Evolutionary conservation across 2,113 vertebrate genomes (phyloP).

Genomic region (Paradoxurus hermaphroditus): DNA sequence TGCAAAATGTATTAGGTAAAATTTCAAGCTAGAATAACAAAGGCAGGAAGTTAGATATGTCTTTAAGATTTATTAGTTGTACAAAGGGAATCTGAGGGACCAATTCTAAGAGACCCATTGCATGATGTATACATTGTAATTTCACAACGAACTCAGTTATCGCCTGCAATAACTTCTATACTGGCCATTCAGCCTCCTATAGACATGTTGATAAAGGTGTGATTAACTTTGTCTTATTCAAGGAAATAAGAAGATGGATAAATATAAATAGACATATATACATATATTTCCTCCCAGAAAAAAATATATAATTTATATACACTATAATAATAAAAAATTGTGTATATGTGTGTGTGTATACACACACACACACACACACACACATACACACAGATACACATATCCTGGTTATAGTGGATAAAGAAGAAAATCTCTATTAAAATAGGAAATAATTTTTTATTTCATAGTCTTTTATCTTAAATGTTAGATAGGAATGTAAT

Average conservation of each 20-base stretch:
- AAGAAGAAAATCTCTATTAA: not conserved
- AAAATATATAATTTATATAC: not conserved
- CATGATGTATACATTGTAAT: not conserved
- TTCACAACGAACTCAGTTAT: not conserved
- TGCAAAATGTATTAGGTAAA: constrained; percentile 57
- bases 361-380: not conserved
- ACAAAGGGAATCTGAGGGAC: not conserved
- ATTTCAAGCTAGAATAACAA: not conserved
- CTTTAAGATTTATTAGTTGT: not conserved
- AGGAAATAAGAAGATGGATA: not conserved
- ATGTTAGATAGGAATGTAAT: not conserved
- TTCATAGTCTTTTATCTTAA: not conserved
- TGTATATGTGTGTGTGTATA: not conserved
- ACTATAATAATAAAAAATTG: not conserved
- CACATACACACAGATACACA: not conserved
- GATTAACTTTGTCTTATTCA: not conserved
- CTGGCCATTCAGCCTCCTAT: not conserved
- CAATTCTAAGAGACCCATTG: not conserved
- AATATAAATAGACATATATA: not conserved
- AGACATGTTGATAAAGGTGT: not conserved
- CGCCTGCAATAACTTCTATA: not conserved
- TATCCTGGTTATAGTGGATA: not conserved
- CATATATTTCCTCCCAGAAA: not conserved
- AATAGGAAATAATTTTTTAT: not conserved
- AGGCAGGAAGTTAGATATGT: not conserved